phyloP scores from a whole-genome alignment of 2,113 vertebrate species.

The Polypterus bichir region DNA sequence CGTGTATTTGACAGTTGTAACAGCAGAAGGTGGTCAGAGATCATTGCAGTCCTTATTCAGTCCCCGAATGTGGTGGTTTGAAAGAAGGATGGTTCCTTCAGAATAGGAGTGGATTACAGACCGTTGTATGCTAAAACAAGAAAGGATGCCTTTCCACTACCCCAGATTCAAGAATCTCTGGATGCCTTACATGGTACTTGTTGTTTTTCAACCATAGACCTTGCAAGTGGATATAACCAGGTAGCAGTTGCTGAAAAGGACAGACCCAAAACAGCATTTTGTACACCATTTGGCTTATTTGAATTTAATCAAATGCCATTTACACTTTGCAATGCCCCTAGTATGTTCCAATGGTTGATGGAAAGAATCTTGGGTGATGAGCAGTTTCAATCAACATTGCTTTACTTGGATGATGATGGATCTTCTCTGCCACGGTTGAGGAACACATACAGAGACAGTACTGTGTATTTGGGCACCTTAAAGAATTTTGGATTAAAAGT shows the following conservation, averaged over 20 bases:
- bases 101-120: constrained; percentile 3
- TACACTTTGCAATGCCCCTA: background rate
- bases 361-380: background rate
- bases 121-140: background rate
- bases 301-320: background rate
- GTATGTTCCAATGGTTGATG: background rate
- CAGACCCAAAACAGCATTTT: background rate
- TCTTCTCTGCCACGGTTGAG: background rate
- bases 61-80: background rate
- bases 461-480: background rate
- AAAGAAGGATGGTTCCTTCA: constrained; percentile 1
- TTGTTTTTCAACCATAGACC: background rate
- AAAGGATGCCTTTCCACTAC: background rate
- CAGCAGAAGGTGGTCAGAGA: background rate
- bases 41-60: constrained; percentile 3
- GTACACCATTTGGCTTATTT: background rate
- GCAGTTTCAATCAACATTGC: background rate
- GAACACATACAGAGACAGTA: background rate
- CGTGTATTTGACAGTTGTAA: background rate
- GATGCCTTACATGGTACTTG: background rate
- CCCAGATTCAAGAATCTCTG: constrained; percentile 1
- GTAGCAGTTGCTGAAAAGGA: background rate
- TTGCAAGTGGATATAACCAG: background rate
- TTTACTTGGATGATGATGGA: background rate
- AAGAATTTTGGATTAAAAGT: background rate